phyloP scores from a whole-genome alignment of 2,113 vertebrate genomes.

The Arenaria interpres region DNA sequence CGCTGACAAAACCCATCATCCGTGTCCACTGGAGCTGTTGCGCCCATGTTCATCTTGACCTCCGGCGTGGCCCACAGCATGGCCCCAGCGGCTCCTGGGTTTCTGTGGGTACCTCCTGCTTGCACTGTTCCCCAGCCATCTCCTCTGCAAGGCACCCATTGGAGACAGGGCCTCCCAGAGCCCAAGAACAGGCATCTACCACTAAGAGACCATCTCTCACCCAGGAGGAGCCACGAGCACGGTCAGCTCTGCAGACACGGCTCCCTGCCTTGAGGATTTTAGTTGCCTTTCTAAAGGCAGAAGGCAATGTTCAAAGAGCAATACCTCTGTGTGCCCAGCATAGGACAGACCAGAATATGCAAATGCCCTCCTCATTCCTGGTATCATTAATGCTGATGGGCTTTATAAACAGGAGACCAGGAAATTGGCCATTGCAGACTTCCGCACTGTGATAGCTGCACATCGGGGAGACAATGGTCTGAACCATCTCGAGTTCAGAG shows the following conservation, averaged over 20 bases:
- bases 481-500: neutral
- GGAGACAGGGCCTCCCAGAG: too few relatives aligned
- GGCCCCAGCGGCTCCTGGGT: neutral
- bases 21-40: fast-evolving
- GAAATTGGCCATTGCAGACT: neutral
- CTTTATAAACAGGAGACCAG: neutral
- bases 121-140: neutral
- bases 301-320: neutral
- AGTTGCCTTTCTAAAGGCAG: neutral
- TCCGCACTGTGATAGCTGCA: neutral
- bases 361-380: neutral
- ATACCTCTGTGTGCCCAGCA: neutral
- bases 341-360: neutral
- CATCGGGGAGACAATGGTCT: neutral
- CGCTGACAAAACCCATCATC: too few relatives aligned
- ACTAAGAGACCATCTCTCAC: too few relatives aligned
- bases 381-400: neutral
- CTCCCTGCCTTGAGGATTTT: neutral
- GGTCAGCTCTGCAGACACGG: too few relatives aligned
- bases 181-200: neutral
- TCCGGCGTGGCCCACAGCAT: fast-evolving
- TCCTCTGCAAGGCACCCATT: neutral
- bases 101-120: neutral
- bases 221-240: neutral
- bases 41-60: neutral